Base-by-base conservation (phyloP, 2,113 vertebrate species). In the Gavialis gangeticus region DNA sequence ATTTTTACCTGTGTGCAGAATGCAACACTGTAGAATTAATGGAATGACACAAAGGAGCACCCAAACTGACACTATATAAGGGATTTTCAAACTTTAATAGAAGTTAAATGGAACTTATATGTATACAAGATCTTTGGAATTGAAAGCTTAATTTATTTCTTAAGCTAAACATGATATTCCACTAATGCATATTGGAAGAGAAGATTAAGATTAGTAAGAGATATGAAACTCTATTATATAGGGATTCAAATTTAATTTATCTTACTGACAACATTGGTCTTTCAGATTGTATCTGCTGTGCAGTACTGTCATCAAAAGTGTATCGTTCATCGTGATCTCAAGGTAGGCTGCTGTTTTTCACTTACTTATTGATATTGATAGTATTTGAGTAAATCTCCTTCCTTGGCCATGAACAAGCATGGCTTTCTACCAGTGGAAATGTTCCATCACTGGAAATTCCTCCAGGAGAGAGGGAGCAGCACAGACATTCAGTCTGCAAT, bases 261-360 rank as follows among this genome's bases (percentile, higher is more conserved):
- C 78, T 94, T 81, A 79, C 28, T 90, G 27, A 82, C 87, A 34
- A 77, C 97, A 69, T 97, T 95, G 79, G 2, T 91, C 37, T 98
- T 99, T 97, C 98, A 99, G 99, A 99, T 99, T 95, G 99, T 99
- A 56, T 99, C 99, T 97, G 99, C 99, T 91, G 99, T 99, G 90
- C 99, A 99, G 97, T 99, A 99, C 97, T 99, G 99, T 95, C 99
- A 99, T 97, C 99, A 99, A 93, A 99, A 99, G 92, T 99, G 98
- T 97, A 99, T 99, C 97, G 99, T 99, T 96, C 99, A 99, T 96
- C 98, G 99, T 93, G 99, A 99, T 97, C 98, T 99, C 24, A 99
- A 99, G 98, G 99, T 99, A 98, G 97, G 97, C 67, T 75, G 3
- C 67, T 95, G 59, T 17, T 88, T 89, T 90, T 57, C 15, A 28